Percentiles rank a stretch among this genome's conserved stretches.
phyloP scores from a whole-genome alignment of 2,113 vertebrate species.

The Notothenia rossii region DNA sequence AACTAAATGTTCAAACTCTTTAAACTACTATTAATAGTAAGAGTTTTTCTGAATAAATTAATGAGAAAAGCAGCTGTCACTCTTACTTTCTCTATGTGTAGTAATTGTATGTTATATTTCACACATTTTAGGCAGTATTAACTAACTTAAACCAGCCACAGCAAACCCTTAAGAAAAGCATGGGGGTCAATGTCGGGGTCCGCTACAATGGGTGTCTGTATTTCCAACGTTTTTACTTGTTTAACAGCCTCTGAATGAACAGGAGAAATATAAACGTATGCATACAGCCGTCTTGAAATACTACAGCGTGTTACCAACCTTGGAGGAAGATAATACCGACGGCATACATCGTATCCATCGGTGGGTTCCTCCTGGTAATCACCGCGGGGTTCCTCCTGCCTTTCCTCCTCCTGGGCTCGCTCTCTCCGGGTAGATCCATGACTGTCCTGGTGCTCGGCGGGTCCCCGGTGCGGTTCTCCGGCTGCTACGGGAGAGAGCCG shows the following conservation, averaged over 20 bases:
- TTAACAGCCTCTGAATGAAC: neutral
- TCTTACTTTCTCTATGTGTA: neutral
- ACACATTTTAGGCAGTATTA: neutral
- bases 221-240: neutral
- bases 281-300: too few relatives aligned
- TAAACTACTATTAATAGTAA: neutral
- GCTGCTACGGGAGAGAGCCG: slow-evolving; percentile 25
- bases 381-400: slow-evolving; percentile 51
- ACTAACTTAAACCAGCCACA: slow-evolving; percentile 23
- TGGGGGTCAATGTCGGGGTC: slow-evolving; percentile 47
- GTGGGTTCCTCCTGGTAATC: slow-evolving; percentile 39
- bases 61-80: neutral
- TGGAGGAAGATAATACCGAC: slow-evolving; percentile 74
- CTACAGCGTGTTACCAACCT: slow-evolving; percentile 68
- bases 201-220: too few relatives aligned
- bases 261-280: too few relatives aligned
- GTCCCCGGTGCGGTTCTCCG: slow-evolving; percentile 25
- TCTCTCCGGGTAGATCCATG: slow-evolving; percentile 70
- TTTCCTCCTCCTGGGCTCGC: slow-evolving; percentile 42
- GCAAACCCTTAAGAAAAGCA: neutral
- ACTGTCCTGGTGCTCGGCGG: slow-evolving; percentile 37
- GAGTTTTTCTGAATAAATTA: accelerated
- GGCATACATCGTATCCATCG: slow-evolving; percentile 40
- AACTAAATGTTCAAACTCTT: slow-evolving; percentile 15
- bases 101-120: neutral